Evolutionary conservation across 2,797 vertebrate genomes (phyloP).

Genomic region (Dendrocincla tyrannina): DNA sequence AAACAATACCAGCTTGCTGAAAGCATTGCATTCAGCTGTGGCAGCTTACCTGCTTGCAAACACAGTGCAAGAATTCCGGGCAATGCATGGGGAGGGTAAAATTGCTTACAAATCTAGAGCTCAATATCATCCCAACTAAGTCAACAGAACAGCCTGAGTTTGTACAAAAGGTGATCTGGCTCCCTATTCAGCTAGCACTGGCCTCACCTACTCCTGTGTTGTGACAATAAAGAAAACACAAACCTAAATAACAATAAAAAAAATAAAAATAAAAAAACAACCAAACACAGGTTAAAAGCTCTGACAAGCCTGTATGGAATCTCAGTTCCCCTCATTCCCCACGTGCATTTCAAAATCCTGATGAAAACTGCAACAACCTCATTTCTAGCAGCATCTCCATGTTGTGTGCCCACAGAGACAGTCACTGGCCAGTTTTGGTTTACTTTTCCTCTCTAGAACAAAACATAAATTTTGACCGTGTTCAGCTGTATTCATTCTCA

Average conservation of each 20-base stretch:
- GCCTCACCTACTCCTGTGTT: background rate
- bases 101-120: background rate
- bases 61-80: background rate
- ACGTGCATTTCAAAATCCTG: background rate
- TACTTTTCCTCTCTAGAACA: background rate
- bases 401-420: background rate
- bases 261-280: background rate
- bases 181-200: background rate
- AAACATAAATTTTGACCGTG: accelerated
- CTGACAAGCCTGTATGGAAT: background rate
- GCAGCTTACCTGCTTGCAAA: background rate
- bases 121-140: background rate
- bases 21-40: background rate
- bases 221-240: background rate
- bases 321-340: background rate
- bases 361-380: background rate
- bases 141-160: background rate
- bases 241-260: background rate
- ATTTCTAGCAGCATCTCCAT: background rate
- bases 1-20: background rate
- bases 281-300: background rate
- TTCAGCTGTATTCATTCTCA: background rate
- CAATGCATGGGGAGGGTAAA: background rate
- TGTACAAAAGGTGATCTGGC: background rate
- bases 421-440: background rate